Conservation (phyloP, 2,888 invertebrate genomes). For the Ormia ochracea region DNA sequence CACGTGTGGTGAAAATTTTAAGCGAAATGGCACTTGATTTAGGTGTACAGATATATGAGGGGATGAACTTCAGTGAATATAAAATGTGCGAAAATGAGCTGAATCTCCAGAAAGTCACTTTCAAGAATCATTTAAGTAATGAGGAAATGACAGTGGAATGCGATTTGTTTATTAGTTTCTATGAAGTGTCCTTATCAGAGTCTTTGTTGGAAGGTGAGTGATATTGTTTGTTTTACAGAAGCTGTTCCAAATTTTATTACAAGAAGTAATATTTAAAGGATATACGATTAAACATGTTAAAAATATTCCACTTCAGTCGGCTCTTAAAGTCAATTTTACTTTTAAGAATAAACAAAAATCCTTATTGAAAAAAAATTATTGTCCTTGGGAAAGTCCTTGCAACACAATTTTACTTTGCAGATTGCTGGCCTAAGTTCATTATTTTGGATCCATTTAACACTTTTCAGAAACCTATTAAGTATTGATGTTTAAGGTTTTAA, state of each 20-base stretch:
- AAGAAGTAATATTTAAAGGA: neutral
- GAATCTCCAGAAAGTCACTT: conserved; percentile 64
- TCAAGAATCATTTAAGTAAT: conserved; percentile 43
- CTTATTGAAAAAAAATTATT: no score
- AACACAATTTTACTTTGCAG: no score
- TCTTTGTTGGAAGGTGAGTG: conserved; percentile 24
- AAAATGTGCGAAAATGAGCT: neutral
- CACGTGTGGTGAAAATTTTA: conserved; percentile 64
- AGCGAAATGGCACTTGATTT: conserved; percentile 65
- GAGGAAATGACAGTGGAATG: conserved; percentile 63
- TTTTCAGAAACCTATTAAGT: no score
- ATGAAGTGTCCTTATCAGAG: conserved; percentile 34
- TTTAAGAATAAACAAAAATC: no score
- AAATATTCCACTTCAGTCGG: no score
- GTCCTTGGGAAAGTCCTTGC: no score
- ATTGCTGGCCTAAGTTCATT: no score
- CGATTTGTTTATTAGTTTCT: conserved; percentile 69
- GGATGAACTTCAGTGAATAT: conserved; percentile 56
- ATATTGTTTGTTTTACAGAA: neutral
- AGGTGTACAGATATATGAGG: conserved; percentile 64
- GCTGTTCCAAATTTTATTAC: neutral
- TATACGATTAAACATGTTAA: no score
- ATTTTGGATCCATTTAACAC: no score
- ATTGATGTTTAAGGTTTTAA: no score
- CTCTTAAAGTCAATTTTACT: no score